A percentile compares a stretch with the other conserved stretches of the same genome.
Conservation (phyloP, 1,140 invertebrate genomes). For the Platorchestia sp. region DNA sequence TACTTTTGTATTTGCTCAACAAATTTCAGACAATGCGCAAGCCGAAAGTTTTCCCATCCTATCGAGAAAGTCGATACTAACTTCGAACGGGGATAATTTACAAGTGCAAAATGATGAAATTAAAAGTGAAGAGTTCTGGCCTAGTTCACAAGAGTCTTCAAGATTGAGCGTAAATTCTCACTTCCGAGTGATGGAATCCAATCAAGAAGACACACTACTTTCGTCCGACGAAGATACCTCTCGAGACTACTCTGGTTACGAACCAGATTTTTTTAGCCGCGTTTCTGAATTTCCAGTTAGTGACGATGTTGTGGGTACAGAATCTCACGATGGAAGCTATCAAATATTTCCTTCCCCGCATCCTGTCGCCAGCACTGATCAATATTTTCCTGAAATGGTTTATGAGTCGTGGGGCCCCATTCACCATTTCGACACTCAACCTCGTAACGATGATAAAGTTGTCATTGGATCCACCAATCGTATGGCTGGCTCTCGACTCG, state of each 20-base stretch:
- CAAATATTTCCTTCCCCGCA: neutral
- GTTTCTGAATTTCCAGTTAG: neutral
- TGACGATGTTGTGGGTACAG: neutral
- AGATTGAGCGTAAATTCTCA: neutral
- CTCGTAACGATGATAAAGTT: neutral
- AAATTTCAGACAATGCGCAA: neutral
- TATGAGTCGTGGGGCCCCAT: neutral
- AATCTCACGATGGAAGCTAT: neutral
- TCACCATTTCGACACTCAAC: neutral
- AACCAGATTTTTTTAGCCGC: neutral
- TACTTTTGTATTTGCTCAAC: neutral
- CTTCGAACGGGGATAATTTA: neutral
- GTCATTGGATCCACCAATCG: neutral
- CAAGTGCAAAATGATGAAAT: neutral
- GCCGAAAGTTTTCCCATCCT: neutral
- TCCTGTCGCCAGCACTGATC: neutral
- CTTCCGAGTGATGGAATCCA: neutral
- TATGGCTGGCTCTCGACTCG: neutral
- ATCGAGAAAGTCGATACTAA: neutral
- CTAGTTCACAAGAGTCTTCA: neutral
- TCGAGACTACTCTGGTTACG: neutral
- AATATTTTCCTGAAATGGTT: neutral
- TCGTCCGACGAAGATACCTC: neutral
- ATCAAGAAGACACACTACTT: neutral
- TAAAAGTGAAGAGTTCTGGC: neutral